These are phyloP conservation scores for Pygoscelis antarcticus DNA, from an alignment of 2,113 vertebrate genomes.

Conservation along the genomic window DNA sequence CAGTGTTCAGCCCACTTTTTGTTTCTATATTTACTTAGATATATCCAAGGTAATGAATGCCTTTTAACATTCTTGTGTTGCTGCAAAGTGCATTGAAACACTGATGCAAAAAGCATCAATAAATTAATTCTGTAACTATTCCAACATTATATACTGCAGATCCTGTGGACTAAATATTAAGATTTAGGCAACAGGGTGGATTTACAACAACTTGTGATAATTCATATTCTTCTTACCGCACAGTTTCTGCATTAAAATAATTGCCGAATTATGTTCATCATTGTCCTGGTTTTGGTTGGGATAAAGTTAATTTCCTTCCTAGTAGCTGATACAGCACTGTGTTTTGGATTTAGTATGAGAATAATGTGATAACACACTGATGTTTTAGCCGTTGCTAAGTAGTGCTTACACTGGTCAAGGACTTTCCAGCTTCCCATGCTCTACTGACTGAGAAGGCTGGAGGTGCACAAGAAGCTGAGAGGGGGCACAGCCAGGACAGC, in stretches of 20 bases:
- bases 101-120: not conserved
- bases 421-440: too few relatives aligned
- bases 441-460: too few relatives aligned
- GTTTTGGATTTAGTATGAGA: too few relatives aligned
- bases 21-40: not conserved
- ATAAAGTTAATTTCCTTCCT: too few relatives aligned
- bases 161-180: not conserved
- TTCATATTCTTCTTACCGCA: not conserved
- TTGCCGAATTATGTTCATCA: not conserved
- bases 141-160: not conserved
- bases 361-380: too few relatives aligned
- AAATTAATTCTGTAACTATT: not conserved
- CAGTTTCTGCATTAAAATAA: not conserved
- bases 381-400: too few relatives aligned
- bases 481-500: too few relatives aligned
- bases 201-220: not conserved
- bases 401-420: too few relatives aligned
- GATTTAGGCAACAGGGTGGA: not conserved
- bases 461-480: too few relatives aligned
- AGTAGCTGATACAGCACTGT: too few relatives aligned
- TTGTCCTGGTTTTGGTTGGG: too few relatives aligned
- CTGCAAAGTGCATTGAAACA: not conserved
- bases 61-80: not conserved
- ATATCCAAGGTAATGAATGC: not conserved
- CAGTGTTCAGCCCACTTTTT: not conserved